Evolutionary conservation across 2,888 invertebrate species (phyloP), one percentile per base, ranked within the genome.

Genomic region (Steinernema carpocapsae): DNA sequence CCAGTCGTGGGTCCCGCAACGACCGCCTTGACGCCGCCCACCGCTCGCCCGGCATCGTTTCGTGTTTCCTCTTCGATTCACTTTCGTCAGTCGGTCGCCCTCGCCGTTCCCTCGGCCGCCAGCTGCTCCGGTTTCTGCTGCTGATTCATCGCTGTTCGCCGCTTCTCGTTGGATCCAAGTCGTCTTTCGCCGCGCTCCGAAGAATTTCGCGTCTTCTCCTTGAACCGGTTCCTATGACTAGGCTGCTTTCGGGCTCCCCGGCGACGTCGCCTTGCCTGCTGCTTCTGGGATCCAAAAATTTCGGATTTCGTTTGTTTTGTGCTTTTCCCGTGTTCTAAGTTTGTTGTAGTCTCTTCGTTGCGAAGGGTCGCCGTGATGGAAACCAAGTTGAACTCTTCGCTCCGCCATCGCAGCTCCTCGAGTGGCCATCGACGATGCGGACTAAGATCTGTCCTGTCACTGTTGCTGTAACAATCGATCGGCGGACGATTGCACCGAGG

Each of bases 251-350:
- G 37, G 37, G 37, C 3, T 37, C 37, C 37, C 37, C 37, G 37
- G 10, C 37, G 37, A 56, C 14, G 22, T 17, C 51, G 51, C 14
- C 10, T 22, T 56, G 22, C 56, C 56, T 19, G n/a, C 43, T 43
- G 26, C 43, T 43, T 0, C 0, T n/a, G 4, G 37, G 37, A 37
- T 10, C 10, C 37, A 6, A 14, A n/a, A 14, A n/a, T 14, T 37
- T 72, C 26, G 56, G n/a, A 32, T n/a, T 72, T 56, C 56, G 22
- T 70, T 14, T n/a, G 64, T 72, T 72, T 72, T n/a, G 19, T 26
- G 32, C 29, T 1, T 12, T 22, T 14, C 22, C 24, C n/a, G n/a
- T 32, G 17, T 51, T 72, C 26, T 72, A 14, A 32, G 43, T 73
- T 19, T 64, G 52, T 73, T 64, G 32, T 64, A 64, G 64, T 32